Evolutionary conservation across 2,888 invertebrate genomes (phyloP).

Genomic region (Drosophila greeni): DNA sequence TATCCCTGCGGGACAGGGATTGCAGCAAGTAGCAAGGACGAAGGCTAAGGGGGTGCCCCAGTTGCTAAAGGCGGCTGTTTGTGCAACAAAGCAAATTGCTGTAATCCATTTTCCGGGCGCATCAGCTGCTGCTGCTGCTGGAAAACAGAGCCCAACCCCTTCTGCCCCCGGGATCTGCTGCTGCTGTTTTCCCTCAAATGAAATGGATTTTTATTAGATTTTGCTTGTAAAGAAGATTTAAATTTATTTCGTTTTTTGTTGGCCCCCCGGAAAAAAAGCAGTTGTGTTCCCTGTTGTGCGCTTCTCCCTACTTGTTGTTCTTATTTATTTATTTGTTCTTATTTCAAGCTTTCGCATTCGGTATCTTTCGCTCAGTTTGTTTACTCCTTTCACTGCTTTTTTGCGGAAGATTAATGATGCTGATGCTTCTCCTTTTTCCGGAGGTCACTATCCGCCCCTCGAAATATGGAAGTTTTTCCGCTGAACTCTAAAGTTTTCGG

Average conservation of each 20-base stretch:
- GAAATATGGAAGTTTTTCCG: background rate
- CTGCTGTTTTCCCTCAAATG: constrained; percentile 51
- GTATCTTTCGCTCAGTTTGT: constrained; percentile 35
- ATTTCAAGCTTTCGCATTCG: constrained; percentile 30
- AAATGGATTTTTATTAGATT: constrained; percentile 71
- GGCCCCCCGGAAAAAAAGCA: constrained; percentile 22
- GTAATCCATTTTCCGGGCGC: constrained; percentile 70
- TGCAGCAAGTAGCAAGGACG: background rate
- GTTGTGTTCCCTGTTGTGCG: constrained; percentile 14
- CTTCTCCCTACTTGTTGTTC: constrained; percentile 32
- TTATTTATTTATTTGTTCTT: constrained; percentile 36
- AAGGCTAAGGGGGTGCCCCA: background rate
- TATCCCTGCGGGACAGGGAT: constrained; percentile 21
- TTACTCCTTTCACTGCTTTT: constrained; percentile 37
- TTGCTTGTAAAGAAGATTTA: constrained; percentile 66
- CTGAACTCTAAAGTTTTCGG: background rate
- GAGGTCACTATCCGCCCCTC: background rate
- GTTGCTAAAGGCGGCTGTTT: constrained; percentile 47
- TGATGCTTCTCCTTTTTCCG: background rate
- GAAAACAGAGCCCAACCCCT: background rate
- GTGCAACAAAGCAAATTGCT: constrained; percentile 72
- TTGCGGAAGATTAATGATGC: constrained; percentile 38
- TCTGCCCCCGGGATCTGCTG: background rate
- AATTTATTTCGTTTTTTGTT: constrained; percentile 60
- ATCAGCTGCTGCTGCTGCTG: constrained; percentile 65